A percentile compares a stretch with the other conserved stretches of the same genome.
Conservation (phyloP, 2,888 invertebrate species). For the Rhyacophila evoluta region DNA sequence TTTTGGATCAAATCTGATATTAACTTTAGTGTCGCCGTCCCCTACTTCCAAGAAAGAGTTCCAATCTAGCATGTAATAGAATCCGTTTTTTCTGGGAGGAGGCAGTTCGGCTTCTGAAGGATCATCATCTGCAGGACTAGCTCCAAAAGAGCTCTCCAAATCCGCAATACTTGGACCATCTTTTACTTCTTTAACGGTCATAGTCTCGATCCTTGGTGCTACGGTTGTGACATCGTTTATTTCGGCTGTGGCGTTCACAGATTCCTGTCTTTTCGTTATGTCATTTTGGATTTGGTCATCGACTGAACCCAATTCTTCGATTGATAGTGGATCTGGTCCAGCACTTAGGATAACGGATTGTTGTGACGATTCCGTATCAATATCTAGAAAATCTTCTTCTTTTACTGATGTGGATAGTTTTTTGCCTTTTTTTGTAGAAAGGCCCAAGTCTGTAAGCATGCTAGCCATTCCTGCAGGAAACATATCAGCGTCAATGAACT, state of each 20-base stretch:
- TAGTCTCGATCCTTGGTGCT: background rate
- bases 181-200: conserved; percentile 37
- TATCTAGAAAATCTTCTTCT: conserved; percentile 66
- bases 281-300: conserved; percentile 63
- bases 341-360: conserved; percentile 61
- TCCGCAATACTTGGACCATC: conserved; percentile 71
- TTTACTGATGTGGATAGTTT: conserved; percentile 57
- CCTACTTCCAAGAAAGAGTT: conserved; percentile 89
- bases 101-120: conserved; percentile 75
- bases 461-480: conserved; percentile 60
- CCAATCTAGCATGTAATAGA: conserved; percentile 89
- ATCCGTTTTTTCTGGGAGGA: conserved; percentile 78
- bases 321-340: conserved; percentile 62
- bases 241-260: conserved; percentile 56
- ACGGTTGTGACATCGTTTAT: background rate
- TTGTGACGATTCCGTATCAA: conserved; percentile 65
- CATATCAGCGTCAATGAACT: conserved; percentile 59
- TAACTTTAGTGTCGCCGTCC: conserved; percentile 79
- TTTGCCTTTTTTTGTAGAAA: conserved; percentile 55
- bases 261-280: conserved; percentile 66
- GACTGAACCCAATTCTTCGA: conserved; percentile 58
- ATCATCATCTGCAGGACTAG: conserved; percentile 69
- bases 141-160: conserved; percentile 83
- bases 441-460: conserved; percentile 60
- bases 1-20: conserved; percentile 84